A percentile compares a stretch with the other conserved stretches of the same genome.
phyloP scores from a whole-genome alignment of 2,113 vertebrate species.

The Suncus etruscus region DNA sequence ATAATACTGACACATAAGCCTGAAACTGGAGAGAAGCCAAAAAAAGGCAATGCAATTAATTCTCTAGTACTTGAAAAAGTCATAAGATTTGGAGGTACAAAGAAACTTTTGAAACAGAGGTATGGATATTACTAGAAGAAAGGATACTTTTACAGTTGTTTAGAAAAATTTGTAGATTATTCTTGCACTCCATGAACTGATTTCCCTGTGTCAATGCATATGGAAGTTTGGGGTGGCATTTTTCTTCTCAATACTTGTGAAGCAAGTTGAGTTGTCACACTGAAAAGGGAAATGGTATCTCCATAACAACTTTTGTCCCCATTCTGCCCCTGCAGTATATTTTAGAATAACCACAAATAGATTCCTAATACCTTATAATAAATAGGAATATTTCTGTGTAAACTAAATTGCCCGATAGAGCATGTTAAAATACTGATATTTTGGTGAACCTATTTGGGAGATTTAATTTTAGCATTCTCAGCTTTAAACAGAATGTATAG shows the following conservation, averaged over 20 bases:
- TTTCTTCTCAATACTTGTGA: conserved; percentile 3
- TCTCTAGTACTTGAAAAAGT: conserved; percentile 21
- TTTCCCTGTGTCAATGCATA: not conserved
- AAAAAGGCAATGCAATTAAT: conserved; percentile 15
- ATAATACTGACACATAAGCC: conserved; percentile 58
- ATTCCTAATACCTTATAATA: not conserved
- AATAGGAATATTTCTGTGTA: conserved; percentile 21
- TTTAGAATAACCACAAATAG: not conserved
- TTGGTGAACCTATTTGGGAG: conserved; percentile 39
- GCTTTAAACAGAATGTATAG: not conserved
- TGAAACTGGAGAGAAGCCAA: conserved; percentile 52
- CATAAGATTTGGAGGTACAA: conserved; percentile 13
- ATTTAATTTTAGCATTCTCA: not conserved
- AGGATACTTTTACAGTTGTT: not conserved
- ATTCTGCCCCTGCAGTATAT: not conserved
- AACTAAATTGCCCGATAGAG: not conserved
- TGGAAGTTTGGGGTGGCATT: not conserved
- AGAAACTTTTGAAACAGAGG: not conserved
- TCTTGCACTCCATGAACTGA: not conserved
- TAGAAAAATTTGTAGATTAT: not conserved
- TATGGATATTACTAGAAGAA: not conserved
- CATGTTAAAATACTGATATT: conserved; percentile 4
- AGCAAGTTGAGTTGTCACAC: not conserved
- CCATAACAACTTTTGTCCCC: not conserved
- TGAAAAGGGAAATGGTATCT: conserved; percentile 5